Conservation (phyloP, 92 coral and sea anemone genomes). For the Paragorgia papillata region DNA sequence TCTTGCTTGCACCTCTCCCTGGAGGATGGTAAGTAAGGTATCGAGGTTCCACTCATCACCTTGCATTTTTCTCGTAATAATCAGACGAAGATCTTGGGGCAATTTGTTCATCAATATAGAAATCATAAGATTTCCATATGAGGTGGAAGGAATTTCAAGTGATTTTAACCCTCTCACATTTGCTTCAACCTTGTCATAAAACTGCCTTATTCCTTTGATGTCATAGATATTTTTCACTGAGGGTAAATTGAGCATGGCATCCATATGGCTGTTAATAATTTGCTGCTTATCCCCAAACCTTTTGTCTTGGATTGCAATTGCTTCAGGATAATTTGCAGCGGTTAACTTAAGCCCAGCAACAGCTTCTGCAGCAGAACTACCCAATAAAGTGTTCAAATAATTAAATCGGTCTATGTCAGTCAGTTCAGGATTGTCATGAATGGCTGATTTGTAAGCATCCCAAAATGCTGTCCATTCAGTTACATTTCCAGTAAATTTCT, state of each 20-base stretch:
- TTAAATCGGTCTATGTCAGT: conserved; percentile 41
- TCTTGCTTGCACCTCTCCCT: not conserved
- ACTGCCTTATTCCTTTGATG: too few species aligned
- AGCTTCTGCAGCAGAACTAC: conserved; percentile 40
- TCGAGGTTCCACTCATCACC: conserved; percentile 7
- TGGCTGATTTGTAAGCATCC: conserved; percentile 58
- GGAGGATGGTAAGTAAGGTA: not conserved
- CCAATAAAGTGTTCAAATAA: conserved; percentile 41
- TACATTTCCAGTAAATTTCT: conserved; percentile 53
- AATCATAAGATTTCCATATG: too few species aligned
- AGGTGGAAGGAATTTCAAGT: too few species aligned
- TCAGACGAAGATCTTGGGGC: conserved; percentile 4
- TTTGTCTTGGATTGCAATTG: too few species aligned
- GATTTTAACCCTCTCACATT: too few species aligned
- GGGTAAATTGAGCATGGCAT: too few species aligned
- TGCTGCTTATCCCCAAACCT: too few species aligned
- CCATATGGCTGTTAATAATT: too few species aligned
- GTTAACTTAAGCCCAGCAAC: too few species aligned
- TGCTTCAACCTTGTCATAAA: too few species aligned
- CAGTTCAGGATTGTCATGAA: conserved; percentile 56
- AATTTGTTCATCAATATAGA: conserved; percentile 8
- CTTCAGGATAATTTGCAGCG: too few species aligned
- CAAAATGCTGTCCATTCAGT: conserved; percentile 55
- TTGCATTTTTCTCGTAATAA: not conserved
- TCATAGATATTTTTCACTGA: too few species aligned